These are phyloP conservation scores for Chironomus riparius DNA, from an alignment of 2,888 invertebrate species.

Conservation along the genomic window DNA sequence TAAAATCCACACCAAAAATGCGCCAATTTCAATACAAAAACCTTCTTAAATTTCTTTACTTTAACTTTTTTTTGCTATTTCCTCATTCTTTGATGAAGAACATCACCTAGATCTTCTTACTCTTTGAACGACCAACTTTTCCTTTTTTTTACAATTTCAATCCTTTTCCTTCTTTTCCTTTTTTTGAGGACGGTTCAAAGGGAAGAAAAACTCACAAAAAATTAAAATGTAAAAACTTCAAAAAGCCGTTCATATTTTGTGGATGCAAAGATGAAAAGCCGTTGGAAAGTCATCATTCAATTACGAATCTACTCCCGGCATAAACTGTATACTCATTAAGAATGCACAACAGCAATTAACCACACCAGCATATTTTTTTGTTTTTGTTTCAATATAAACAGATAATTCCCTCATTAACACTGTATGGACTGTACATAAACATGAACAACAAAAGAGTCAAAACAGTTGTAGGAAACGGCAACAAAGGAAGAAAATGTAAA, in stretches of 20 bases:
- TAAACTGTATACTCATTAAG: background rate
- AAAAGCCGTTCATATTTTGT: background rate
- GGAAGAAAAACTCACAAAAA: too few species aligned
- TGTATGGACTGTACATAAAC: background rate
- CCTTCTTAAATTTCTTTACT: too few species aligned
- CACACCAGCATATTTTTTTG: background rate
- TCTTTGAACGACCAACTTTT: too few species aligned
- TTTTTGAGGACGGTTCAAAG: too few species aligned
- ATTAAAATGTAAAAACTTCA: background rate
- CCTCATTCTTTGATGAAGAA: too few species aligned
- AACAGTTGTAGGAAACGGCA: background rate
- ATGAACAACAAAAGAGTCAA: background rate
- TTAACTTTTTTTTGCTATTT: too few species aligned
- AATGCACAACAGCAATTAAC: constrained; percentile 13
- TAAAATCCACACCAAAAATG: too few species aligned
- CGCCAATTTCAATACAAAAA: too few species aligned
- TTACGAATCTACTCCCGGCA: background rate
- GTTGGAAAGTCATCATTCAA: constrained; percentile 2
- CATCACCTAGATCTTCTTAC: too few species aligned
- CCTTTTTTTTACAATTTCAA: too few species aligned
- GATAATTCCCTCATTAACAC: background rate
- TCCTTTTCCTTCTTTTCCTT: too few species aligned
- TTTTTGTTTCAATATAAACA: background rate
- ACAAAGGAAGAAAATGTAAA: background rate
- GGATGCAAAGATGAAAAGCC: background rate